Percentiles rank a stretch among this genome's conserved stretches.
Conservation (phyloP, 2,888 invertebrate genomes). For the Torymus tubicola region DNA sequence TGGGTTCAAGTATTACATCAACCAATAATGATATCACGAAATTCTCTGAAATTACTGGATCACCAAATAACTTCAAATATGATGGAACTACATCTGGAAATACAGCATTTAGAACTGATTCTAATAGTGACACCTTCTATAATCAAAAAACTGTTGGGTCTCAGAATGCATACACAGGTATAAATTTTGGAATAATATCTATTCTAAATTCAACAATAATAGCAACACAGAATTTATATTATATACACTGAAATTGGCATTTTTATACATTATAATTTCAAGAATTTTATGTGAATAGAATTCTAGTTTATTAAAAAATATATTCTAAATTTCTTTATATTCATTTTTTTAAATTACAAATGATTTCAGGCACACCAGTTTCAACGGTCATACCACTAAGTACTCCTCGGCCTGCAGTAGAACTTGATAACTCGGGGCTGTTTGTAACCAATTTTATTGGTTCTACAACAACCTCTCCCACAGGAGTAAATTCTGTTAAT, state of each 20-base stretch:
- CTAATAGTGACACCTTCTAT: neutral
- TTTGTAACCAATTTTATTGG: constrained; percentile 41
- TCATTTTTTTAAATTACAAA: neutral
- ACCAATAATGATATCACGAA: constrained; percentile 46
- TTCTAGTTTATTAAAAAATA: no score
- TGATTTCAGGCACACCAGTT: constrained; percentile 28
- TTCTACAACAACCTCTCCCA: constrained; percentile 42
- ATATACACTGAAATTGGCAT: constrained; percentile 3
- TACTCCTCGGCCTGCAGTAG: constrained; percentile 33
- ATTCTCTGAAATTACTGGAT: constrained; percentile 25
- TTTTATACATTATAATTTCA: neutral
- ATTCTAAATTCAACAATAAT: constrained; percentile 14
- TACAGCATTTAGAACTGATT: constrained; percentile 19
- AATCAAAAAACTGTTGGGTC: constrained; percentile 34
- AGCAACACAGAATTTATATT: constrained; percentile 8
- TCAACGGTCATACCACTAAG: constrained; percentile 28
- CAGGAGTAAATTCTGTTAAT: constrained; percentile 25
- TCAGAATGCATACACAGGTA: constrained; percentile 20
- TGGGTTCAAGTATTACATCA: constrained; percentile 43
- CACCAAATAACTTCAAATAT: constrained; percentile 6
- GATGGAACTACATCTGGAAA: neutral
- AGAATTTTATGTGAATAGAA: no score
- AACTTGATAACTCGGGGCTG: constrained; percentile 51
- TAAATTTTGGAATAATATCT: neutral
- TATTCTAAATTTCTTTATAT: no score